These are phyloP conservation scores for Prionailurus viverrinus DNA, from an alignment of 2,113 vertebrate genomes.

Conservation along the genomic window DNA sequence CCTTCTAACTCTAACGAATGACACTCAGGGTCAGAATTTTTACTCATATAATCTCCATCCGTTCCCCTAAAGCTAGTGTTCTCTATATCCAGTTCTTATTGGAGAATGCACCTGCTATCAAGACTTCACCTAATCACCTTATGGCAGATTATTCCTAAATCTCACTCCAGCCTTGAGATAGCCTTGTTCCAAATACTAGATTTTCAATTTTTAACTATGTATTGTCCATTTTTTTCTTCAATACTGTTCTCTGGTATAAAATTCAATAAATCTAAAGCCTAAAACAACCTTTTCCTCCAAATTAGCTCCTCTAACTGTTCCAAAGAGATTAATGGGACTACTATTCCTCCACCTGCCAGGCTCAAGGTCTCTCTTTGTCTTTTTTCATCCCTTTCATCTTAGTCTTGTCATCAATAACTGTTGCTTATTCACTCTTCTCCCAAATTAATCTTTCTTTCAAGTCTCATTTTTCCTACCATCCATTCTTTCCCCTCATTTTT, in stretches of 20 bases:
- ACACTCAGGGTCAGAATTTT: slow-evolving; percentile 9
- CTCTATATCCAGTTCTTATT: background rate
- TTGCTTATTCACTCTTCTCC: background rate
- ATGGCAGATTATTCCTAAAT: background rate
- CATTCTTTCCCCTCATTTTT: background rate
- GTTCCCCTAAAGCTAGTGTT: background rate
- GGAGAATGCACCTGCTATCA: background rate
- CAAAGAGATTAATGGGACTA: background rate
- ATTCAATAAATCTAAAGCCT: background rate
- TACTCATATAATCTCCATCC: background rate
- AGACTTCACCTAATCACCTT: background rate
- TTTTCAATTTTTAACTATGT: background rate
- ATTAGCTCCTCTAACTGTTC: background rate
- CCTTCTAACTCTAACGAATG: background rate
- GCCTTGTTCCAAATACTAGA: background rate
- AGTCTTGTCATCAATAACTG: background rate
- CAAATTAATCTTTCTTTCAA: background rate
- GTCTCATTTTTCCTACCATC: background rate
- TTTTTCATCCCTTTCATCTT: background rate
- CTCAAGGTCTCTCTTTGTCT: background rate
- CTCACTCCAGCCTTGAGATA: background rate
- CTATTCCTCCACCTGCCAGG: background rate
- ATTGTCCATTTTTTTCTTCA: background rate
- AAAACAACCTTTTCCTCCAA: background rate
- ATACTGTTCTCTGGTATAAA: background rate